Evolutionary conservation across 2,888 invertebrate genomes (phyloP).

Genomic region (Zelleria hepariella): DNA sequence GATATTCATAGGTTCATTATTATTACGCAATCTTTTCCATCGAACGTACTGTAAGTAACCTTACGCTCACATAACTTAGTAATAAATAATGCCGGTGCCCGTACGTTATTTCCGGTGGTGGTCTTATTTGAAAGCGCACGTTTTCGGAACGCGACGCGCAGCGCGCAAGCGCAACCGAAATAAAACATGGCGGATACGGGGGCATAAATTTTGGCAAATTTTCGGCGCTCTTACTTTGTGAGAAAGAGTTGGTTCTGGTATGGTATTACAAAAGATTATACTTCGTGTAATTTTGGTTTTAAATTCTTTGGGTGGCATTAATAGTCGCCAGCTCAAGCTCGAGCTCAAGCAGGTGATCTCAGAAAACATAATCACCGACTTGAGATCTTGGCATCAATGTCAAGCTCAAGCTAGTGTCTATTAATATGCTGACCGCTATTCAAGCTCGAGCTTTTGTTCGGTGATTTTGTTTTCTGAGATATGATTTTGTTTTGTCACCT

Average conservation of each 20-base stretch:
- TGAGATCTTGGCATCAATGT: too few relatives aligned
- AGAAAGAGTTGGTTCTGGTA: conserved; percentile 5
- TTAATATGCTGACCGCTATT: too few relatives aligned
- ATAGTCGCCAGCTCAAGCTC: too few relatives aligned
- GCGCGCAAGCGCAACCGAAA: conserved; percentile 22
- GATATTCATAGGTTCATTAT: not conserved
- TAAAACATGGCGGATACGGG: conserved; percentile 30
- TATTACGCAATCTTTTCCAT: not conserved
- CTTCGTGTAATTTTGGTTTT: too few relatives aligned
- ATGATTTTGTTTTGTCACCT: too few relatives aligned
- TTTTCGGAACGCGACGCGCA: conserved; percentile 27
- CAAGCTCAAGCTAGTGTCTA: too few relatives aligned
- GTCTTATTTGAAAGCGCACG: conserved; percentile 38
- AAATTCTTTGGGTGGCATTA: too few relatives aligned
- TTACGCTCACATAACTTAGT: conserved; percentile 16
- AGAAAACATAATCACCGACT: too few relatives aligned
- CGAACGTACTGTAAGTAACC: not conserved
- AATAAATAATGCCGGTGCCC: conserved; percentile 40
- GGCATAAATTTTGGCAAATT: conserved; percentile 41
- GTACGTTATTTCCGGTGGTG: conserved; percentile 44
- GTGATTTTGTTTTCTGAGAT: too few relatives aligned
- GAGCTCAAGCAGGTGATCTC: too few relatives aligned
- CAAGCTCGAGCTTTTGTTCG: too few relatives aligned
- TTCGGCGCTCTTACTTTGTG: conserved; percentile 27
- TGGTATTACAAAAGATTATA: not conserved